Conservation (phyloP, 2,113 vertebrate species). For the Amia ocellicauda region DNA sequence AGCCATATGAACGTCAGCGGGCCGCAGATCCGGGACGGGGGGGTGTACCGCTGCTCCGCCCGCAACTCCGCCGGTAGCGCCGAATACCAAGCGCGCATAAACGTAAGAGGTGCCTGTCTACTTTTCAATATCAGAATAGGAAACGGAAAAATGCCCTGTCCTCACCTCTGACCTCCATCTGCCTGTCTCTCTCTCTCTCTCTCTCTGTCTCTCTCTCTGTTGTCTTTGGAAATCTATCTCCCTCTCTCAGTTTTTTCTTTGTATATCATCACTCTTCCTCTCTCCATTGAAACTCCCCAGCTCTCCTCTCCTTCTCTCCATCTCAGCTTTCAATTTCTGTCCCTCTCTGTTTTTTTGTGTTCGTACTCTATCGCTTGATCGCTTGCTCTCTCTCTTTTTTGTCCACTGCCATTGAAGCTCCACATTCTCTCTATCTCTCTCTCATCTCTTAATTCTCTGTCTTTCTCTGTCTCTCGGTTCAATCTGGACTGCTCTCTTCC, state of each 20-base stretch:
- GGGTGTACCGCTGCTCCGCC: slow-evolving; percentile 96
- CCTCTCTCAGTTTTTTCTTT: slow-evolving; percentile 28
- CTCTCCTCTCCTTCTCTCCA: too few species aligned
- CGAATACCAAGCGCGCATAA: slow-evolving; percentile 99
- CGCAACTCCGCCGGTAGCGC: slow-evolving; percentile 98
- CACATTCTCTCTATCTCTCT: background rate
- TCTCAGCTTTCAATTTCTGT: background rate
- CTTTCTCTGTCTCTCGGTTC: background rate
- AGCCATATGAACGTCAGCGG: slow-evolving; percentile 93
- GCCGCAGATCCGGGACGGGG: slow-evolving; percentile 95
- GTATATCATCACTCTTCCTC: slow-evolving; percentile 23
- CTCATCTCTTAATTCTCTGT: background rate
- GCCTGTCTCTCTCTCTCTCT: background rate
- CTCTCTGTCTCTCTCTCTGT: slow-evolving; percentile 1
- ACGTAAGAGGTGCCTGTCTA: slow-evolving; percentile 99
- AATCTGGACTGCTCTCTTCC: background rate
- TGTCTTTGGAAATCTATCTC: background rate
- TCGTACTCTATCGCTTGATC: background rate
- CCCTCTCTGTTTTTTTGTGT: slow-evolving; percentile 5
- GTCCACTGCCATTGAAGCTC: background rate
- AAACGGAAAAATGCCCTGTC: too few species aligned
- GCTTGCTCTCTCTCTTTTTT: background rate
- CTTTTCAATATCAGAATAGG: slow-evolving; percentile 99
- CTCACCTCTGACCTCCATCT: slow-evolving; percentile 31
- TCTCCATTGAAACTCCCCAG: background rate